Evolutionary conservation across 2,113 vertebrate genomes (phyloP), one percentile per base, ranked within the genome.

Genomic region (Pachycephala philippinensis): DNA sequence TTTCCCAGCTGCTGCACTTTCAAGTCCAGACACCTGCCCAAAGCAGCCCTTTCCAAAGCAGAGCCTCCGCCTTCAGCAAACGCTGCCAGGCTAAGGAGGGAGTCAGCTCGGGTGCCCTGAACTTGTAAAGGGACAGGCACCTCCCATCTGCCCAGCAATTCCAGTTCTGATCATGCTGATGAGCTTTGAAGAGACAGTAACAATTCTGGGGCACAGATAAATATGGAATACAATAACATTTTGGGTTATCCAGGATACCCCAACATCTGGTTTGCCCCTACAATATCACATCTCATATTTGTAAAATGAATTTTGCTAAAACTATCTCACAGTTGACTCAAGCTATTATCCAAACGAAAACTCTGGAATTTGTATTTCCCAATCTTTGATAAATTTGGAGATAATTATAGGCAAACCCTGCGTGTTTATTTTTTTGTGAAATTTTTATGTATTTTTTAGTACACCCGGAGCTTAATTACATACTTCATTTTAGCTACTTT

Each of bases 151-250:
- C 23, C 18, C 10, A 0, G 0, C 0, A 1, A 16, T 40, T 20
- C 40, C 52, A 56, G n/a, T 16, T 56, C 70, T n/a, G 42, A n/a
- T 20, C 69, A 33, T 1, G 0, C n/a, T 1, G 0, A 10, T 0
- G 0, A 35, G 60, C 6, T 13, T 1, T 35, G 20, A 57, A 30
- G 52, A 16, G 26, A 66, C 16, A 40, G 8, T 21, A 24, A 50
- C 6, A 18, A 21, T 13, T 57, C 5, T 21, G 35, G 20, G 10
- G 12, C 35, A 35, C 35, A 65, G 42, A 56, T 20, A 30, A 24
- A 28, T 11, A 16, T 21, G 23, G n/a, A 66, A 26, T 9, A 24
- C 30, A 42, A 30, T 20, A 49, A 35, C 13, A 57, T 42, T 75
- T n/a, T 49, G 20, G 10, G 23, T 19, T 54, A n/a, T 16, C 19